Evolutionary conservation across 2,888 invertebrate species (phyloP).

Genomic region (Embidobia sp.): DNA sequence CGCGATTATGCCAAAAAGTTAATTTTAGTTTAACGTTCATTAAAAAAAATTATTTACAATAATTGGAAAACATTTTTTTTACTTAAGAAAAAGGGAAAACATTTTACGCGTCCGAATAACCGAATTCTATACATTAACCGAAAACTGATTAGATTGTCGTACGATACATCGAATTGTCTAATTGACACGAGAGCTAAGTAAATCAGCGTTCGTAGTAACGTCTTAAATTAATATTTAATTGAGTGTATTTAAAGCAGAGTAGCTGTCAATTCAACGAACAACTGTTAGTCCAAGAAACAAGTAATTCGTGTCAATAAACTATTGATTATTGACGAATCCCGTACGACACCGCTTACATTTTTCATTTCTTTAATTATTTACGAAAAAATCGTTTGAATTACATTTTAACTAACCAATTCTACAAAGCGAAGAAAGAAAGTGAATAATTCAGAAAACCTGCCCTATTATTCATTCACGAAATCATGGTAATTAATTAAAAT

Average conservation of each 20-base stretch:
- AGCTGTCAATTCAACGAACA: conserved; percentile 38
- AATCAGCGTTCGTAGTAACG: conserved; percentile 31
- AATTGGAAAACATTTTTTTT: not conserved
- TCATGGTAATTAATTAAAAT: too few species aligned
- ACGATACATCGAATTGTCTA: conserved; percentile 15
- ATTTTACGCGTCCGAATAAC: too few species aligned
- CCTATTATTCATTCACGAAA: too few species aligned
- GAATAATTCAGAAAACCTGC: too few species aligned
- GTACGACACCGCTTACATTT: not conserved
- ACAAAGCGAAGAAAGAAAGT: too few species aligned
- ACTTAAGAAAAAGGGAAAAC: too few species aligned
- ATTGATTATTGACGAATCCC: conserved; percentile 17
- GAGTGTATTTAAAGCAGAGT: conserved; percentile 32
- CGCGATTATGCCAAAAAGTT: too few species aligned
- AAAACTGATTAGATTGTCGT: conserved; percentile 23
- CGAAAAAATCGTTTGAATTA: not conserved
- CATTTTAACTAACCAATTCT: too few species aligned
- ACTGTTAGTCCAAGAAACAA: conserved; percentile 51
- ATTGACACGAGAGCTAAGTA: conserved; percentile 37
- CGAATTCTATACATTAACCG: too few species aligned
- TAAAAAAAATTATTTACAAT: too few species aligned
- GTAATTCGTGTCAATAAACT: conserved; percentile 47
- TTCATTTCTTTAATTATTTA: not conserved
- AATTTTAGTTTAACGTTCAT: too few species aligned
- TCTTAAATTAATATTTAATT: conserved; percentile 54